Base-by-base conservation (phyloP, 2,797 vertebrate species). In the Sciurus carolinensis region DNA sequence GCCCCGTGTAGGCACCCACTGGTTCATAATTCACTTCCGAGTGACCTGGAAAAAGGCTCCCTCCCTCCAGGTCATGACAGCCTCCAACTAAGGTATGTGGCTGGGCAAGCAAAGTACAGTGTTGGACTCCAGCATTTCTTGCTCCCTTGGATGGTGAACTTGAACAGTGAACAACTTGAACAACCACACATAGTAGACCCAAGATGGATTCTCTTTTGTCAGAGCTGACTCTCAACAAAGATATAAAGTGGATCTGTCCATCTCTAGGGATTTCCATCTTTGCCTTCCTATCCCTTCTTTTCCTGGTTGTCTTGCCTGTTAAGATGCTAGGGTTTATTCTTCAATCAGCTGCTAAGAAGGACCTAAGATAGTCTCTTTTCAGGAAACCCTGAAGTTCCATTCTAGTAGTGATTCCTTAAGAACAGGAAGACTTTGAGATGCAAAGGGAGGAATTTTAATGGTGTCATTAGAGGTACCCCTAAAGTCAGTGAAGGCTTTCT, bases 201-300 rank as follows among this genome's bases (percentile, higher is more conserved):
- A 94, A 20, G 12, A 9, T 50, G 7, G 14, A 81, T 42, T 52
- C 2, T 67, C 50, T 87, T 79, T 62, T 72, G 13, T 39, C 28
- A 90, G 59, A 92, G 15, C 3, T 84, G 66, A 5, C 18, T 83
- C 24, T 73, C 72, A 89, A 36, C 30, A 81, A 81, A 90, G 82
- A 91, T 42, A 33, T 73, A 95, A 98, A 97, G 90, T 95, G 88
- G 94, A 95, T 90, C 97, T 96, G 85, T 44, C 83, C 72, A 75
- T 97, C 96, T 91, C 87, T 83, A 62, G 10, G 24, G 15, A 12
- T 62, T 92, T 93, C 50, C 20, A 10, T 91, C n/a, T 92, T 92
- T 75, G 2, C 42, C 28, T 95, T 90, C 67, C 39, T 89, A 3
- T 76, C 8, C 12, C 6, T 93, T 91, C 24, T 7, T 94, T 36